Evolutionary conservation across 2,797 vertebrate genomes (phyloP), one percentile per base, ranked within the genome.

Genomic region (Mormyrus hasselquistii): DNA sequence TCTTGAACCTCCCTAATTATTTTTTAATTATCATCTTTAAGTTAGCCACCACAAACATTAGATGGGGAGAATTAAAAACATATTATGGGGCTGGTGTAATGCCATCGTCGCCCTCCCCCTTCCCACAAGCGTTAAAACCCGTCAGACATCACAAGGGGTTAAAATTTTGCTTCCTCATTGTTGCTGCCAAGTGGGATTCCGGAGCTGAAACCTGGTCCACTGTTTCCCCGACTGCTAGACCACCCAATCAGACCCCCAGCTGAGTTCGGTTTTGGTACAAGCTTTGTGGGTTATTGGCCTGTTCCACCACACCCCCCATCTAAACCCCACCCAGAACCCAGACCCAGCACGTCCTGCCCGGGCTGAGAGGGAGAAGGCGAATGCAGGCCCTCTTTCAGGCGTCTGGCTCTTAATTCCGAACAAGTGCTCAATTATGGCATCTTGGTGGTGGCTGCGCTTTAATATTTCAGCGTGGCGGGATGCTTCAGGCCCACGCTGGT

Each of bases 1-100:
- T 95, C 93, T 96, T 95, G 92, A 93, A 92, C 95, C 94, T 94
- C 94, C 94, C 95, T 96, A 97, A 97, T 97, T 97, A 97, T 97
- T 97, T 94, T 93, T 95, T 96, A 97, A 98, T 97, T 96, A 96
- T 93, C 93, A 92, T 93, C 95, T 95, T 89, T 93, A 93, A 92
- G 93, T 95, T 93, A 91, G 93, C 95, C 93, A 91, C 89, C 92
- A 93, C 94, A 95, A 96, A 96, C 94, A 95, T 87, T 93, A 91
- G 93, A 93, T 83, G 93, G 94, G 59, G 93, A 91, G 91, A 93
- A 93, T 93, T 94, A 94, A 95, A 95, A 94, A 93, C 92, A 86
- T 89, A 90, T 93, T 91, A 92, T 93, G 93, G 93, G 50, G 29
- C 53, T 14, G 29, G 6, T 19, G 86, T 38, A 34, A 44, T 34